These are phyloP conservation scores for Chaenocephalus aceratus DNA, from an alignment of 2,113 vertebrate species.

Conservation along the genomic window DNA sequence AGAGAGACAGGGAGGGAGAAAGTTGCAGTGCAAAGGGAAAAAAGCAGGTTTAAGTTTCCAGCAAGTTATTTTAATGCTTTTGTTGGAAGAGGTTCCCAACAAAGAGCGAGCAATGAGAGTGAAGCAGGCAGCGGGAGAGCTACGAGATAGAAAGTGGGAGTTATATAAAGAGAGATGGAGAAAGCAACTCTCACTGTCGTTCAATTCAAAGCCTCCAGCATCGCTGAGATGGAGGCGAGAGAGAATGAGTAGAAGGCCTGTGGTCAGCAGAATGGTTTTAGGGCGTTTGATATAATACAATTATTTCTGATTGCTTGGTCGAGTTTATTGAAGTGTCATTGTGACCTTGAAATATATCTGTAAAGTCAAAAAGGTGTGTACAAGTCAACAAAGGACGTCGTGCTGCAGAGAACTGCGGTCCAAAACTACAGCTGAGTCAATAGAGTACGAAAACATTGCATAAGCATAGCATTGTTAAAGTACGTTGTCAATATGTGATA, in stretches of 20 bases:
- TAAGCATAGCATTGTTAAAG: neutral
- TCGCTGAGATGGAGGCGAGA: neutral
- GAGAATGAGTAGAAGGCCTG: neutral
- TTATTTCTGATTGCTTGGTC: neutral
- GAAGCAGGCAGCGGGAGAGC: neutral
- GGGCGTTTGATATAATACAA: no score
- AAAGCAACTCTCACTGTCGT: neutral
- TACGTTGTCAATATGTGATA: no score
- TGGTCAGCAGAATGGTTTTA: neutral
- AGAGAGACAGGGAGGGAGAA: constrained; percentile 17
- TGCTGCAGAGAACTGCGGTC: neutral
- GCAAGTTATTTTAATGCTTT: constrained; percentile 40
- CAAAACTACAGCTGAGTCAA: neutral
- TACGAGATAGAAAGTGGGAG: neutral
- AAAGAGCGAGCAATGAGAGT: neutral
- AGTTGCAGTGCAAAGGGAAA: neutral
- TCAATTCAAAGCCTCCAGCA: constrained; percentile 8
- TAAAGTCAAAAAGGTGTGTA: neutral
- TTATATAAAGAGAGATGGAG: neutral
- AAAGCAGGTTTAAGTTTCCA: constrained; percentile 19
- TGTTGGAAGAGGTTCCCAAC: constrained; percentile 14
- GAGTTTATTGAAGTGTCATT: neutral
- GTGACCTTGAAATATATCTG: neutral
- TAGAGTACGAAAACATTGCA: neutral
- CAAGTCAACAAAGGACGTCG: neutral